phyloP scores from a whole-genome alignment of 2,797 vertebrate genomes.

The Thaleichthys pacificus region DNA sequence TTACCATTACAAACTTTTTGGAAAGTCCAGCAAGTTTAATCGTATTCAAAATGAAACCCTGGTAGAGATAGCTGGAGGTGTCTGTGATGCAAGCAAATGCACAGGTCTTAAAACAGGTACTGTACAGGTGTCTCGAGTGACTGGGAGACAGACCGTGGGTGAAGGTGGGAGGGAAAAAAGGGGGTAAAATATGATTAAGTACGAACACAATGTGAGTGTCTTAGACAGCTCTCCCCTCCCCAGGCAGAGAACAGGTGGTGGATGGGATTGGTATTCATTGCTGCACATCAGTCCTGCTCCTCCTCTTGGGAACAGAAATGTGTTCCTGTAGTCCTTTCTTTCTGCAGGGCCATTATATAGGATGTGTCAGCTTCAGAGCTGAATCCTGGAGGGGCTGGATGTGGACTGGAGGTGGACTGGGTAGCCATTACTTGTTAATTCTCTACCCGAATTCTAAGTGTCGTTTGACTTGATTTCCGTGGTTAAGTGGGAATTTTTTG shows the following conservation, averaged over 20 bases:
- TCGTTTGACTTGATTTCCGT: constrained; percentile 13
- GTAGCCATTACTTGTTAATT: neutral
- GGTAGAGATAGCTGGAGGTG: no score
- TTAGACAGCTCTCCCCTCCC: constrained; percentile 37
- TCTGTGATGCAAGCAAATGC: no score
- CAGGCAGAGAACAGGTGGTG: constrained; percentile 59
- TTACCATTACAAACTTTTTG: no score
- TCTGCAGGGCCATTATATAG: neutral
- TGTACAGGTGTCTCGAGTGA: neutral
- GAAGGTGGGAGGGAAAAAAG: neutral
- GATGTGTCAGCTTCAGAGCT: constrained; percentile 10
- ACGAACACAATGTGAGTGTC: constrained; percentile 54
- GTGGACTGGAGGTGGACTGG: no score
- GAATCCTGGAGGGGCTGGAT: neutral
- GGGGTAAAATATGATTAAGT: constrained; percentile 54
- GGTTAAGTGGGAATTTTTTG: neutral
- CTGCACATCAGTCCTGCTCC: constrained; percentile 14
- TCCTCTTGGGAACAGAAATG: constrained; percentile 12
- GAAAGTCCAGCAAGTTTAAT: no score
- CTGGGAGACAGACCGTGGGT: no score
- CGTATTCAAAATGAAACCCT: no score
- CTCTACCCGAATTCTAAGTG: neutral
- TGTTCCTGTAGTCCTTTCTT: neutral
- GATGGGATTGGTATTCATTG: constrained; percentile 60
- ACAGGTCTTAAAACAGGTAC: neutral